Evolutionary conservation across 2,888 invertebrate genomes (phyloP).

Genomic region (Parochlus steinenii): DNA sequence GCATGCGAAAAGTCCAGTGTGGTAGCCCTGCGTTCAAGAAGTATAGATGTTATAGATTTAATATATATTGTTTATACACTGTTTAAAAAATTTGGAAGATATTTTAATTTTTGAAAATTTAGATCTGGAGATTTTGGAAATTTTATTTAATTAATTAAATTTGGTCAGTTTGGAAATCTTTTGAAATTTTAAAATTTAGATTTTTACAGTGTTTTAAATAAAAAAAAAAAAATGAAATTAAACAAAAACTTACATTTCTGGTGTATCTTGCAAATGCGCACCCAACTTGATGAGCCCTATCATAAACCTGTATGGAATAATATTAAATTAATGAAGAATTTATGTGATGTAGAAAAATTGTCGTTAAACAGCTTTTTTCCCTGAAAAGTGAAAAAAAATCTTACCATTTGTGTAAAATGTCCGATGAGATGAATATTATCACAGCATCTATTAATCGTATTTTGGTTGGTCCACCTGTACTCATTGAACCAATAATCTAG

Average conservation of each 20-base stretch:
- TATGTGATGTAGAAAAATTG: not conserved
- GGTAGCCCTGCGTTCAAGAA: too few relatives aligned
- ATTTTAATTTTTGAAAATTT: too few relatives aligned
- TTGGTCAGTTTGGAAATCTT: too few relatives aligned
- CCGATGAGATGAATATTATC: constrained; percentile 2
- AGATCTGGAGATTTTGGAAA: too few relatives aligned
- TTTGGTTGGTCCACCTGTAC: constrained; percentile 7
- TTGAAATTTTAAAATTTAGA: too few relatives aligned
- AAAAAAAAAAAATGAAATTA: too few relatives aligned
- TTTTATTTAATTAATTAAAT: too few relatives aligned
- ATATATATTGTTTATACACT: too few relatives aligned
- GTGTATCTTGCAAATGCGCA: constrained; percentile 11
- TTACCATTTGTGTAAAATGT: constrained; percentile 2
- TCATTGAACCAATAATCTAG: constrained; percentile 11
- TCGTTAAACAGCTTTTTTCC: not conserved
- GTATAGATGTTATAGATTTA: too few relatives aligned
- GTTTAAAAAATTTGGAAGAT: too few relatives aligned
- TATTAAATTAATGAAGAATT: constrained; percentile 2
- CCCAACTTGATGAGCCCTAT: constrained; percentile 6
- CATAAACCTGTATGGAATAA: constrained; percentile 1
- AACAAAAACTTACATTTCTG: too few relatives aligned
- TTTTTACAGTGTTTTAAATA: too few relatives aligned
- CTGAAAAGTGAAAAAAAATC: not conserved
- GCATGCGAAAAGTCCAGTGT: constrained; percentile 9
- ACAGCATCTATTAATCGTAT: constrained; percentile 6